Conservation (phyloP, 2,113 vertebrate genomes). For the Eurypyga helias region DNA sequence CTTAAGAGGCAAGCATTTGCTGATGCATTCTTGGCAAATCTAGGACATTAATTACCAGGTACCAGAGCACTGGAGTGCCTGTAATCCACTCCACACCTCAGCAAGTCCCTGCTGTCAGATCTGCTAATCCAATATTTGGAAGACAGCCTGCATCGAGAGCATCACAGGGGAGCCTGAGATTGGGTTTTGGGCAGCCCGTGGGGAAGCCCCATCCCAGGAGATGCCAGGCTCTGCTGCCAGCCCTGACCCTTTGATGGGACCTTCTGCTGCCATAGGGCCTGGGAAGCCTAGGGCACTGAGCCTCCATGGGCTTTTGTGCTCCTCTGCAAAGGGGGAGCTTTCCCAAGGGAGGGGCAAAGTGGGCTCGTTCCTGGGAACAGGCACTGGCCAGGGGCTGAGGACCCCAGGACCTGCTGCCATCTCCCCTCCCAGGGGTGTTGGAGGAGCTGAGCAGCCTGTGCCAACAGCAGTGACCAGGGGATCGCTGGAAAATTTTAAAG, state of each 20-base stretch:
- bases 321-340: neutral
- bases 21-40: neutral
- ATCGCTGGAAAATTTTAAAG: neutral
- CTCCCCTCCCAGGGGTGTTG: fast-evolving
- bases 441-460: neutral
- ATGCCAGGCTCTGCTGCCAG: neutral
- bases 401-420: neutral
- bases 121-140: neutral
- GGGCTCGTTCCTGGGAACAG: neutral
- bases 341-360: neutral
- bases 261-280: neutral
- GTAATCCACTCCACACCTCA: neutral
- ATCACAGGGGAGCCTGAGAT: neutral
- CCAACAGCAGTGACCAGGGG: fast-evolving
- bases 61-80: neutral
- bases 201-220: neutral
- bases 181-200: neutral
- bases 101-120: neutral
- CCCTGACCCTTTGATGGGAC: fast-evolving
- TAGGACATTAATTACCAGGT: neutral
- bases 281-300: neutral
- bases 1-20: neutral
- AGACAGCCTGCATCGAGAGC: fast-evolving
- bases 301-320: neutral
- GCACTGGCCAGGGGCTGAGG: neutral